A percentile compares a stretch with the other conserved stretches of the same genome.
Conservation (phyloP, 1,140 invertebrate genomes). For the Temnothorax longispinosus region DNA sequence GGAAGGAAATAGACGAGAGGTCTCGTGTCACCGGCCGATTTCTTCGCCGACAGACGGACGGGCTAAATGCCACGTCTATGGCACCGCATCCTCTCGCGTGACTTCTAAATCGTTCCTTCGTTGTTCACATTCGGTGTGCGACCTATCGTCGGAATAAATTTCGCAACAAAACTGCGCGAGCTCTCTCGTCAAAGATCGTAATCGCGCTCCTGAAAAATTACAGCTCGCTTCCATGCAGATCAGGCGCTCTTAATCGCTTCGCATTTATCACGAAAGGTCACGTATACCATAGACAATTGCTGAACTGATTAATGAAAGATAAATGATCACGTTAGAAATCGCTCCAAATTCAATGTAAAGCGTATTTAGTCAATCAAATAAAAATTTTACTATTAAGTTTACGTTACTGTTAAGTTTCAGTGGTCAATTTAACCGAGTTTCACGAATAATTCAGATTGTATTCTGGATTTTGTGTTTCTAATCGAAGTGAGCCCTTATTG, state of each 20-base stretch:
- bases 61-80: neutral
- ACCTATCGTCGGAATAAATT: slow-evolving; percentile 16
- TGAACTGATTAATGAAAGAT: neutral
- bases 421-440: slow-evolving; percentile 12
- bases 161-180: slow-evolving; percentile 20
- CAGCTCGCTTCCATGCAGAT: slow-evolving; percentile 8
- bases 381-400: neutral
- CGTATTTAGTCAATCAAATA: neutral
- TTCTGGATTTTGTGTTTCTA: neutral
- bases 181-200: slow-evolving; percentile 10
- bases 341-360: neutral
- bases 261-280: slow-evolving; percentile 12
- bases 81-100: neutral
- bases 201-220: slow-evolving; percentile 14
- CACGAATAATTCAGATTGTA: slow-evolving; percentile 1
- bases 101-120: slow-evolving; percentile 52
- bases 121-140: slow-evolving; percentile 58
- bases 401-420: neutral
- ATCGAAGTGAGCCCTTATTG: slow-evolving; percentile 22
- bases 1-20: slow-evolving; percentile 4
- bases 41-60: slow-evolving; percentile 12
- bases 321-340: neutral
- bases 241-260: neutral
- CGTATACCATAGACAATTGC: neutral
- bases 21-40: neutral